Evolutionary conservation across 2,113 vertebrate genomes (phyloP).

Genomic region (Hippotragus niger): DNA sequence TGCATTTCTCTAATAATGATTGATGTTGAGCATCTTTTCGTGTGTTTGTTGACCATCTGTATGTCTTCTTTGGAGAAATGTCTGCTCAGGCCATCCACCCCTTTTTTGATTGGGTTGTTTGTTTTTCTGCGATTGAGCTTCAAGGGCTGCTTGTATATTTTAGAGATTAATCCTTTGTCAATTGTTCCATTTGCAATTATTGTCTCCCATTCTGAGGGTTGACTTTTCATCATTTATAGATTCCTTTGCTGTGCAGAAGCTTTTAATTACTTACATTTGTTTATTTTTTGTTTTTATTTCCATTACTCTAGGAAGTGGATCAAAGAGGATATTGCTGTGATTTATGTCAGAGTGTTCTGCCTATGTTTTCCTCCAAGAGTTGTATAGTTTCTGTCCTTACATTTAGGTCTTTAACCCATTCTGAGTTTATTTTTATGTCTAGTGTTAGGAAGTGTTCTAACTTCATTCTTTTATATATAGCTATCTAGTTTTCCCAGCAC

Average conservation of each 20-base stretch:
- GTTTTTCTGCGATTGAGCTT: neutral
- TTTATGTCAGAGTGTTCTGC: neutral
- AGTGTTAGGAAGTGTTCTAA: neutral
- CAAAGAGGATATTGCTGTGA: neutral
- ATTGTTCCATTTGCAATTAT: neutral
- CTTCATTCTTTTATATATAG: neutral
- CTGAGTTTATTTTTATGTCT: neutral
- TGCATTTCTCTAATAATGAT: neutral
- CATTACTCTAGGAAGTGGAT: neutral
- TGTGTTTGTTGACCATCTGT: neutral
- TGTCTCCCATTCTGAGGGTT: neutral
- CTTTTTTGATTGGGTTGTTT: neutral
- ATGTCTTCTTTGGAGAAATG: neutral
- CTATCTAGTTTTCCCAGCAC: neutral
- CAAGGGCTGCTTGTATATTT: neutral
- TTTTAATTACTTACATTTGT: neutral
- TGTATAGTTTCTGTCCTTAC: neutral
- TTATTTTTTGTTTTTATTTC: neutral
- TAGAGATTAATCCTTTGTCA: neutral
- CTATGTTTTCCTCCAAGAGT: neutral
- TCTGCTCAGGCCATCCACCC: neutral
- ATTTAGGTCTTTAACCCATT: neutral
- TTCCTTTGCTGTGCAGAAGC: neutral
- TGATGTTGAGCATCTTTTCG: neutral
- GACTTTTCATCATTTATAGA: neutral